Evolutionary conservation across 2,888 invertebrate genomes (phyloP).

Genomic region (Uloborus plumipes): DNA sequence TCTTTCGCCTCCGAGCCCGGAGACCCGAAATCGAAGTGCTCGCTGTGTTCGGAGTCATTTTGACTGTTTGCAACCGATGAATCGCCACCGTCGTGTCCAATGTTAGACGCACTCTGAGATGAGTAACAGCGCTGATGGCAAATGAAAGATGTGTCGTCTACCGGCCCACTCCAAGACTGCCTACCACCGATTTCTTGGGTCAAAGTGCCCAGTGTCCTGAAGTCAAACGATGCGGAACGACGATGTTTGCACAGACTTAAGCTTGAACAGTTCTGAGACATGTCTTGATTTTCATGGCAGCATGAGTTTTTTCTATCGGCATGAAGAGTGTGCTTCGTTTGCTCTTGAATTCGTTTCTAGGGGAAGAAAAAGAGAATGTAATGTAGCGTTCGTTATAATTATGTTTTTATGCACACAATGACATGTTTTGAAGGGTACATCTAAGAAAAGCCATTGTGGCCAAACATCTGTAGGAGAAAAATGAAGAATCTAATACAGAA

Average conservation of each 20-base stretch:
- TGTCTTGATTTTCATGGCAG: constrained; percentile 12
- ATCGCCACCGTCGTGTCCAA: constrained; percentile 14
- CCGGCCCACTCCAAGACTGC: constrained; percentile 53
- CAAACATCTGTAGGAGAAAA: too few relatives aligned
- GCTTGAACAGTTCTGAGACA: constrained; percentile 26
- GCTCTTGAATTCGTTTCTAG: too few relatives aligned
- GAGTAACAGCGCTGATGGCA: constrained; percentile 40
- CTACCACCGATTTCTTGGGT: constrained; percentile 37
- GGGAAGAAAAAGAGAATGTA: too few relatives aligned
- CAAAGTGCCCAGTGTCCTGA: constrained; percentile 46
- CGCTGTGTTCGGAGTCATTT: constrained; percentile 4
- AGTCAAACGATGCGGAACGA: constrained; percentile 62
- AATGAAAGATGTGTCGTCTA: constrained; percentile 19
- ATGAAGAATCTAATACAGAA: too few relatives aligned
- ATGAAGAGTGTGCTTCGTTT: not conserved
- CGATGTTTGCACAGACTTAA: constrained; percentile 52
- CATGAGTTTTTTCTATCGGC: constrained; percentile 15
- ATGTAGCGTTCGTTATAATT: too few relatives aligned
- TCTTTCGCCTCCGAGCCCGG: not conserved
- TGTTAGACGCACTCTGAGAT: constrained; percentile 52
- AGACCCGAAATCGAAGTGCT: not conserved
- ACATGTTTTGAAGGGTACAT: too few relatives aligned
- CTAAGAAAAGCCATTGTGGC: too few relatives aligned
- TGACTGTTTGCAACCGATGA: constrained; percentile 4
- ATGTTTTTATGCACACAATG: too few relatives aligned